Conservation (phyloP, 1,140 invertebrate genomes). For the Battus philenor region DNA sequence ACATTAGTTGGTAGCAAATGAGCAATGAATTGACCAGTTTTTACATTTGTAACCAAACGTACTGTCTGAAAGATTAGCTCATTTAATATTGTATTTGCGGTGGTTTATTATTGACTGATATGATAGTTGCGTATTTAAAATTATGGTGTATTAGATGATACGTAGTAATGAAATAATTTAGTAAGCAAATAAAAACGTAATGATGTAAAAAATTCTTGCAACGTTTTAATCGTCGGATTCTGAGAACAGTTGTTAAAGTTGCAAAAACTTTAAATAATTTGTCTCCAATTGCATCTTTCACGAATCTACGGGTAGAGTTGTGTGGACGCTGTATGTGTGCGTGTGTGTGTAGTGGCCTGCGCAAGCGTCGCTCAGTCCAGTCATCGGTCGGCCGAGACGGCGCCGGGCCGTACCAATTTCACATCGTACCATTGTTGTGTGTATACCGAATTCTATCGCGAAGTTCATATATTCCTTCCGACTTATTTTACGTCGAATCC, state of each 20-base stretch:
- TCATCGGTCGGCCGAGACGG: constrained; percentile 46
- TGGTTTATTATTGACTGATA: too few relatives aligned
- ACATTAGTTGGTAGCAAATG: too few relatives aligned
- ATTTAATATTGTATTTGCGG: too few relatives aligned
- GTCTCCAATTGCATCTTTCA: background rate
- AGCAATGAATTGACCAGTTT: too few relatives aligned
- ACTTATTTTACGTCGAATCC: constrained; percentile 1
- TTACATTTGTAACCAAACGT: too few relatives aligned
- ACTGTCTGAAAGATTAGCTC: too few relatives aligned
- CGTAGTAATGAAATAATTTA: too few relatives aligned
- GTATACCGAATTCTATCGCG: background rate
- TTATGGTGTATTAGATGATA: too few relatives aligned
- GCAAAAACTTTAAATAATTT: background rate
- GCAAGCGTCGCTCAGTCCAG: constrained; percentile 32
- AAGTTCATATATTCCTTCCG: constrained; percentile 6
- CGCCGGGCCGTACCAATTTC: constrained; percentile 40
- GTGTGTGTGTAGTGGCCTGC: constrained; percentile 34
- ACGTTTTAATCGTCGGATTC: too few relatives aligned
- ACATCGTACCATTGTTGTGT: constrained; percentile 10
- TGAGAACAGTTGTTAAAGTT: background rate
- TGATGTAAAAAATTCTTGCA: too few relatives aligned
- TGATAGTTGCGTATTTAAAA: too few relatives aligned
- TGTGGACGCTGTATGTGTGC: background rate
- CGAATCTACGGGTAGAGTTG: background rate
- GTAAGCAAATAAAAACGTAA: too few relatives aligned